Evolutionary conservation across 2,888 invertebrate species (phyloP).

Genomic region (Bruchidius siliquastri): DNA sequence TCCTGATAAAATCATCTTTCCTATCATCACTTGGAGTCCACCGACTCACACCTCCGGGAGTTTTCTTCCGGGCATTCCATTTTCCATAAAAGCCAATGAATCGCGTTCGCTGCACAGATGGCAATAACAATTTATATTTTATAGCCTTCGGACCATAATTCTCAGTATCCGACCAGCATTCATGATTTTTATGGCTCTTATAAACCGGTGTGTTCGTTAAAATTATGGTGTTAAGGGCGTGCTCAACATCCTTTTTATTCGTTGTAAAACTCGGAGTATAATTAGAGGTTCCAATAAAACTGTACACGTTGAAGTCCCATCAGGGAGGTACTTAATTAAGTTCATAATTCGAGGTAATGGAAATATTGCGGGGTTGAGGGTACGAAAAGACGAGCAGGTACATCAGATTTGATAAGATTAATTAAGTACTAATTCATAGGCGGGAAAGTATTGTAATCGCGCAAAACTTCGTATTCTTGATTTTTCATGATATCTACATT

Average conservation of each 20-base stretch:
- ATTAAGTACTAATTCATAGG: too few relatives aligned
- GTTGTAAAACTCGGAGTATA: not conserved
- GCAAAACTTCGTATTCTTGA: too few relatives aligned
- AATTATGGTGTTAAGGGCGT: not conserved
- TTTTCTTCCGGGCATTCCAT: not conserved
- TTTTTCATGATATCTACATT: too few relatives aligned
- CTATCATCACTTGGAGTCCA: too few relatives aligned
- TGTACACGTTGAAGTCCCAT: not conserved
- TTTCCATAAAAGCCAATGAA: not conserved
- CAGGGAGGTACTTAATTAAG: not conserved
- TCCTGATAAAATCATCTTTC: too few relatives aligned
- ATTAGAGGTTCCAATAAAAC: not conserved
- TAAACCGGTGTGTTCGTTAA: not conserved
- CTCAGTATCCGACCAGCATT: not conserved
- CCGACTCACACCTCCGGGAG: too few relatives aligned
- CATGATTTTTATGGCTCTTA: not conserved
- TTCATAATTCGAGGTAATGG: not conserved
- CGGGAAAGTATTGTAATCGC: too few relatives aligned
- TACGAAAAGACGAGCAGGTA: too few relatives aligned
- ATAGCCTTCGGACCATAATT: not conserved
- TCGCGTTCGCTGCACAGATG: not conserved
- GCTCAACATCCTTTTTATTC: not conserved
- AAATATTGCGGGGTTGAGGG: not conserved
- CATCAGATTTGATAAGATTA: too few relatives aligned
- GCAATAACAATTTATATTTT: not conserved